Base-by-base conservation (phyloP, 2,888 invertebrate genomes). In the Chalcosyrphus nemorum region DNA sequence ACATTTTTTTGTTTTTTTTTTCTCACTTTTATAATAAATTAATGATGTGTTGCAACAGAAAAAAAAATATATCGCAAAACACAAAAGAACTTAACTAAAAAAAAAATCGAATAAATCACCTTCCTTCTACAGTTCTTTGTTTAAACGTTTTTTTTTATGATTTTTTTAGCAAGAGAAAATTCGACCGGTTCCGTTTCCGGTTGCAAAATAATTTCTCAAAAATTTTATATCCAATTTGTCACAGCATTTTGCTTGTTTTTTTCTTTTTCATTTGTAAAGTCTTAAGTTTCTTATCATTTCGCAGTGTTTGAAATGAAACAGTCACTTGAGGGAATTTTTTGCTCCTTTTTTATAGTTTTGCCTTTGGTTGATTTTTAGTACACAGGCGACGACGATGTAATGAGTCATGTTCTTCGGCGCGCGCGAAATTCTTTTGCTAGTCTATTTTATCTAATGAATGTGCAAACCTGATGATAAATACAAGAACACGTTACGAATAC, bases 1-100 rank as follows among this genome's bases (percentile, higher is more conserved):
- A 88, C 91, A 91, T 91, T 84, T 87, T 89, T 87, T 89, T 68
- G 43, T 61, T 32, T 96, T 96, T 96, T 96, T 17, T 61, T 54
- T 41, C 52, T 17, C 32, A 63, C 45, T 66, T 57, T n/a, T 15
- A 27, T 13, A 57, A 32, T 32, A 29, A 2, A 24, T 47, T 57
- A 47, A n/a, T 35, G 47, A 4, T 38, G 38, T 15, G 9, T 71
- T 27, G 17, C 21, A 50, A 65, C 15, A 56, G 15, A 66, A 77
- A 65, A 54, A 65, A 54, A 29, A 32, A 5, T 7, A 29, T 29
- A 21, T 9, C 11, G 32, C 27, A 56, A 35, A 65, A 72, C 65
- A 54, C 47, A 77, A 82, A 32, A 65, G 71, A 81, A 77, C 52
- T 72, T 32, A 63, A 76, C 56, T 78, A 9, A 50, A 74, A 52